phyloP scores from a whole-genome alignment of 2,113 vertebrate genomes.

The Romanogobio albipinnatus region DNA sequence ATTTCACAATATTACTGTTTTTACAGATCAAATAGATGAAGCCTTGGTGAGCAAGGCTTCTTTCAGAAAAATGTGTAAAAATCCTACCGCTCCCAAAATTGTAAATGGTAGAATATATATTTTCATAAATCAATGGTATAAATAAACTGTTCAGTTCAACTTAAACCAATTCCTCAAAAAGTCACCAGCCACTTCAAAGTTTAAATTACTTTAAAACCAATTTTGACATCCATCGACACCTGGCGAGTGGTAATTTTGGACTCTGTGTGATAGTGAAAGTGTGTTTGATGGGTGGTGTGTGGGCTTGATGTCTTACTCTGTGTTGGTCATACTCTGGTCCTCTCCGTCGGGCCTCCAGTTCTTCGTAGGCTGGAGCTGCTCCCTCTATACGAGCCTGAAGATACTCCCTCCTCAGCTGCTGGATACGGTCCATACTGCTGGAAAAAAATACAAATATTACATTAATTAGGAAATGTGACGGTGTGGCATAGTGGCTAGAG shows the following conservation, averaged over 20 bases:
- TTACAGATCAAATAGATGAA: not conserved
- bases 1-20: not conserved
- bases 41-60: not conserved
- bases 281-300: not conserved
- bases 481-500: not conserved
- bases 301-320: conserved; percentile 79
- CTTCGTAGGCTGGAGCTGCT: conserved; percentile 84
- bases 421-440: conserved; percentile 87
- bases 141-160: not conserved
- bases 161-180: not conserved
- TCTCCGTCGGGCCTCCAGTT: conserved; percentile 76
- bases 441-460: conserved; percentile 38
- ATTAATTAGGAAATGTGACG: not conserved
- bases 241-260: not conserved
- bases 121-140: too few relatives aligned
- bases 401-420: conserved; percentile 90
- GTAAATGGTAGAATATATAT: too few relatives aligned
- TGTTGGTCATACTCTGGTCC: conserved; percentile 79
- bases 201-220: not conserved
- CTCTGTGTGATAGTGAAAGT: not conserved
- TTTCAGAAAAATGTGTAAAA: not conserved
- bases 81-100: not conserved
- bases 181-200: not conserved
- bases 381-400: conserved; percentile 90
- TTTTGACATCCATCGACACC: not conserved